phyloP scores from a whole-genome alignment of 2,888 invertebrate genomes.

The Alsophila aescularia region DNA sequence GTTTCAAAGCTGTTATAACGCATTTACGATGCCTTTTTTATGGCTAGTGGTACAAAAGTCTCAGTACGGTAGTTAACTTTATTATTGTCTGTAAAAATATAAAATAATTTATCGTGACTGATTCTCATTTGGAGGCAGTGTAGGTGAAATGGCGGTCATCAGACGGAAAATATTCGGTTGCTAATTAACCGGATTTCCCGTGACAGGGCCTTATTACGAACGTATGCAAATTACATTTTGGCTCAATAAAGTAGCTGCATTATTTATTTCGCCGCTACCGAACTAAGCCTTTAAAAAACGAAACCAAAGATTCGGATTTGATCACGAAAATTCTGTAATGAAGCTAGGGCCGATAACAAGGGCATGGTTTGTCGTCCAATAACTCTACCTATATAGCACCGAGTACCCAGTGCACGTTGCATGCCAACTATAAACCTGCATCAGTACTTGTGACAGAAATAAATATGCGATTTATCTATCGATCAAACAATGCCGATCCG shows the following conservation, averaged over 20 bases:
- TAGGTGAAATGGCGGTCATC: conserved; percentile 47
- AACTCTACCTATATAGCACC: conserved; percentile 1
- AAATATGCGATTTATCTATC: conserved; percentile 35
- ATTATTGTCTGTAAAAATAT: conserved; percentile 48
- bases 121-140: conserved; percentile 32
- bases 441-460: conserved; percentile 25
- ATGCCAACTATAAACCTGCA: conserved; percentile 33
- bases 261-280: conserved; percentile 19
- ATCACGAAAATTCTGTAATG: background rate
- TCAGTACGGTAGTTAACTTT: conserved; percentile 41
- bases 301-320: background rate
- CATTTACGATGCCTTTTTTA: conserved; percentile 40
- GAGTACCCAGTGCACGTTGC: conserved; percentile 26
- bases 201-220: conserved; percentile 49
- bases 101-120: conserved; percentile 40
- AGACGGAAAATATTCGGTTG: conserved; percentile 50
- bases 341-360: background rate
- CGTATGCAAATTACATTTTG: conserved; percentile 52
- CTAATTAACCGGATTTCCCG: conserved; percentile 62
- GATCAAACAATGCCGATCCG: conserved; percentile 46
- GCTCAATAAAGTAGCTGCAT: conserved; percentile 38
- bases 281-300: conserved; percentile 9
- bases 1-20: conserved; percentile 36
- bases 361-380: conserved; percentile 7
- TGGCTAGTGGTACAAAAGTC: conserved; percentile 42